These are phyloP conservation scores for Barbus barbus DNA, from an alignment of 2,113 vertebrate genomes.

Conservation along the genomic window DNA sequence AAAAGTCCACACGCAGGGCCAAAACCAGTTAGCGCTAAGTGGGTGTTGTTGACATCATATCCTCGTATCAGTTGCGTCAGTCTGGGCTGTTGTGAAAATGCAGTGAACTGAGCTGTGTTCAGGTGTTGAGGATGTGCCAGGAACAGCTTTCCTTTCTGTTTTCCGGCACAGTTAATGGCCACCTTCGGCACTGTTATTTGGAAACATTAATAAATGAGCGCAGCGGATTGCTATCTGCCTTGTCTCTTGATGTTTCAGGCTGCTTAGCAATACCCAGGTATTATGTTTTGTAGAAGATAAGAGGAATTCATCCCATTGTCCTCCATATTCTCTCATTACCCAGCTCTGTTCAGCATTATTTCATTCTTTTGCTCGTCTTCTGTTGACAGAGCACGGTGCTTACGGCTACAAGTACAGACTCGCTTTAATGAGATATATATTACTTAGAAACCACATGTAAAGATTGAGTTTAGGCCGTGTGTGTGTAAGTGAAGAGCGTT, in stretches of 20 bases:
- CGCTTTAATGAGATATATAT: slow-evolving; percentile 17
- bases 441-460: slow-evolving; percentile 25
- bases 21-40: slow-evolving; percentile 5
- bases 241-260: slow-evolving; percentile 75
- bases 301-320: background rate
- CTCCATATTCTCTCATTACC: slow-evolving; percentile 19
- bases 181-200: slow-evolving; percentile 25
- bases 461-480: slow-evolving; percentile 31
- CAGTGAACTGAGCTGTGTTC: slow-evolving; percentile 25
- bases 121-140: slow-evolving; percentile 18
- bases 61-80: background rate
- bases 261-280: slow-evolving; percentile 71
- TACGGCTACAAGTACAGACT: background rate
- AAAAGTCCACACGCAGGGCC: background rate
- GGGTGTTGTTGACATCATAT: slow-evolving; percentile 7
- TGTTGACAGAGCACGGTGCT: background rate
- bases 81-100: background rate
- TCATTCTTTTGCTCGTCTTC: background rate
- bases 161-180: background rate
- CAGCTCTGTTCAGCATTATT: background rate
- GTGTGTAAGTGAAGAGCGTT: slow-evolving; percentile 7
- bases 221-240: slow-evolving; percentile 42
- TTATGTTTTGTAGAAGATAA: slow-evolving; percentile 47
- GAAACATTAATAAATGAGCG: slow-evolving; percentile 40
- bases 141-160: too few relatives aligned